Evolutionary conservation across 2,797 vertebrate species (phyloP).

Genomic region (Argentina silus): DNA sequence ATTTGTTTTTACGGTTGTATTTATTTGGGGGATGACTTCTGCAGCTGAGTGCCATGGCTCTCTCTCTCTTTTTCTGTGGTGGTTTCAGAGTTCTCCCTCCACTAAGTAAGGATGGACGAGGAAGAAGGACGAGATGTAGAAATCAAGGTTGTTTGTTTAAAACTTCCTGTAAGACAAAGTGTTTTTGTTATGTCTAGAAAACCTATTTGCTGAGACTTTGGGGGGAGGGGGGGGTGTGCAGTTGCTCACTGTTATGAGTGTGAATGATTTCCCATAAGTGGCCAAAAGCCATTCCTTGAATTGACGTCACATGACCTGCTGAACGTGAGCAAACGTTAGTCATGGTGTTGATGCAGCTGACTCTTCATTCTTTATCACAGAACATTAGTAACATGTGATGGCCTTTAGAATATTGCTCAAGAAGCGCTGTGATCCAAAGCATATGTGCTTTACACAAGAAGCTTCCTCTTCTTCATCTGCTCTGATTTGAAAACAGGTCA

Average conservation of each 20-base stretch:
- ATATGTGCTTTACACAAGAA: conserved; percentile 27
- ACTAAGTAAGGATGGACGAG: conserved; percentile 41
- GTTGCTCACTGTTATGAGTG: conserved; percentile 55
- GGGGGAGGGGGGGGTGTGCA: conserved; percentile 62
- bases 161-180: conserved; percentile 57
- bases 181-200: conserved; percentile 60
- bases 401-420: conserved; percentile 58
- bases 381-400: conserved; percentile 53
- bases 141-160: conserved; percentile 52
- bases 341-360: conserved; percentile 70
- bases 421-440: conserved; percentile 60
- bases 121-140: conserved; percentile 28
- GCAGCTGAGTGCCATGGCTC: conserved; percentile 30
- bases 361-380: conserved; percentile 66
- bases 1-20: conserved; percentile 59
- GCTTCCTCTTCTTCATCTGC: not conserved
- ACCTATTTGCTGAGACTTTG: conserved; percentile 35
- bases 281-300: conserved; percentile 60
- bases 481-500: not conserved
- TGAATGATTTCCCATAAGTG: conserved; percentile 61
- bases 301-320: conserved; percentile 66
- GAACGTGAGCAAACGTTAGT: conserved; percentile 68
- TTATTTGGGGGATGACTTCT: conserved; percentile 50
- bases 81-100: conserved; percentile 16
- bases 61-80: conserved; percentile 12